A percentile compares a stretch with the other conserved stretches of the same genome.
Evolutionary conservation across 2,113 vertebrate species (phyloP).

Genomic region (Carassius gibelio): DNA sequence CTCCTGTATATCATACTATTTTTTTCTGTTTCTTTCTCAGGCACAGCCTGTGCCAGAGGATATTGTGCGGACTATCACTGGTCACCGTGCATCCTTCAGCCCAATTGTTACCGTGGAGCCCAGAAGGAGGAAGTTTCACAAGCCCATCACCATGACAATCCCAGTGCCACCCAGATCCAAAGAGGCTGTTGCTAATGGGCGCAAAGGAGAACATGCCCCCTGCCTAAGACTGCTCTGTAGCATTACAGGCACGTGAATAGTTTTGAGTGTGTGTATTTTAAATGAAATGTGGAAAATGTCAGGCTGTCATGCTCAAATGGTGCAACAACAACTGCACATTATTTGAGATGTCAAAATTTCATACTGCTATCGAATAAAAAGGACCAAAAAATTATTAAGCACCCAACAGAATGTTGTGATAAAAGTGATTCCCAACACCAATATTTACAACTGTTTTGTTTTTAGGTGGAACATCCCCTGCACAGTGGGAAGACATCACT

Average conservation of each 20-base stretch:
- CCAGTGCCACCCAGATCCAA: slow-evolving; percentile 90
- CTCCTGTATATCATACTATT: background rate
- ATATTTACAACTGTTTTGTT: slow-evolving; percentile 47
- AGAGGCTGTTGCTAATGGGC: slow-evolving; percentile 83
- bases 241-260: slow-evolving; percentile 84
- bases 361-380: too few species aligned
- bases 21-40: slow-evolving; percentile 65
- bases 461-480: slow-evolving; percentile 93
- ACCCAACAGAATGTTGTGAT: too few species aligned
- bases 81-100: slow-evolving; percentile 96
- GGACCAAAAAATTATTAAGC: too few species aligned
- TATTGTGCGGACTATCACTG: slow-evolving; percentile 86
- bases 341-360: background rate
- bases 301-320: background rate
- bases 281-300: background rate
- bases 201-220: slow-evolving; percentile 86
- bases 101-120: slow-evolving; percentile 98
- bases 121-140: slow-evolving; percentile 97
- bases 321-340: background rate
- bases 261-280: slow-evolving; percentile 5
- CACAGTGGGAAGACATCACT: slow-evolving; percentile 99
- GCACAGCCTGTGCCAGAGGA: slow-evolving; percentile 96
- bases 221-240: slow-evolving; percentile 94
- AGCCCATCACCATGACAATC: slow-evolving; percentile 99
- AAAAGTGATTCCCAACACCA: slow-evolving; percentile 35